Evolutionary conservation across 2,113 vertebrate genomes (phyloP).

Genomic region (Chroicocephalus ridibundus): DNA sequence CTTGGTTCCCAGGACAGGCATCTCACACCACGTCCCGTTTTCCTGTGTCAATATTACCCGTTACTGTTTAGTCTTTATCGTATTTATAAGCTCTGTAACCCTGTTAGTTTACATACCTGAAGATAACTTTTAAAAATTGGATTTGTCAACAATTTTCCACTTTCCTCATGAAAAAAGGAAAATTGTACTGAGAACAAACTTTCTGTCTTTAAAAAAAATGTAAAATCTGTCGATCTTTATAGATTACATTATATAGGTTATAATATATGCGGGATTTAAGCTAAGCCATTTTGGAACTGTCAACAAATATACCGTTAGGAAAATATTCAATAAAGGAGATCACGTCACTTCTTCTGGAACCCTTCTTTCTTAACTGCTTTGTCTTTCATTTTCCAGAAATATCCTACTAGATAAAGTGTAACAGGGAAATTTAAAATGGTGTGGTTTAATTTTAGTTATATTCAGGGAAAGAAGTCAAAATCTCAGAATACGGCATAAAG

Average conservation of each 20-base stretch:
- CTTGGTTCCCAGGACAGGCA: background rate
- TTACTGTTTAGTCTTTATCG: background rate
- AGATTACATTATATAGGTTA: background rate
- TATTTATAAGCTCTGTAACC: background rate
- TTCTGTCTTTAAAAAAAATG: background rate
- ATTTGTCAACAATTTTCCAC: background rate
- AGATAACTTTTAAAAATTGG: background rate
- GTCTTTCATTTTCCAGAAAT: slow-evolving; percentile 11
- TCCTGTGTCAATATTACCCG: background rate
- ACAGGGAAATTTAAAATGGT: background rate
- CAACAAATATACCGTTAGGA: background rate
- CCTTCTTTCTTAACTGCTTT: background rate
- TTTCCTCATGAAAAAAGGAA: background rate
- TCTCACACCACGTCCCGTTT: background rate
- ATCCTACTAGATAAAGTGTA: background rate
- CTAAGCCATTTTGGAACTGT: background rate
- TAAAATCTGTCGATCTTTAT: too few relatives aligned
- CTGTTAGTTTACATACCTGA: background rate
- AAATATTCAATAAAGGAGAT: background rate
- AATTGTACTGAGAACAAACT: background rate
- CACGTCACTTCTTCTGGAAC: background rate
- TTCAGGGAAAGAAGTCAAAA: background rate
- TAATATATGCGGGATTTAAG: background rate
- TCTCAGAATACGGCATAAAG: background rate
- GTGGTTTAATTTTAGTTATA: slow-evolving; percentile 6